Evolutionary conservation across 2,888 invertebrate species (phyloP), one percentile per base, ranked within the genome.

Genomic region (Lathronympha strigana): DNA sequence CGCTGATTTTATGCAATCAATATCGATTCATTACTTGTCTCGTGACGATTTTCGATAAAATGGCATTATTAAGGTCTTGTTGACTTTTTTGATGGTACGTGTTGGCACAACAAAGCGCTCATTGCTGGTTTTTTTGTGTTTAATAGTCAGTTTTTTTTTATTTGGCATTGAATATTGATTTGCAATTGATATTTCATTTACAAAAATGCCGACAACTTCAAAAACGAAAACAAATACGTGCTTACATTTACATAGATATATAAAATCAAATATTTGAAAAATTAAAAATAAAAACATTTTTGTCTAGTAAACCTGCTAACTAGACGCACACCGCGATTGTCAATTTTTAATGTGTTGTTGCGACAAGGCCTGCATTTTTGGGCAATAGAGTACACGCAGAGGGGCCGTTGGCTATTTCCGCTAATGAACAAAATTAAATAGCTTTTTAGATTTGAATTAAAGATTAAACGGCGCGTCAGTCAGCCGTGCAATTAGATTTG

Each of bases 1-100:
- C 78, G 81, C 81, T 79, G 80, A 76, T 83, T 82, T 87, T 83
- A 82, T 84, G 86, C 82, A 88, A 87, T 77, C 78, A 77, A 76
- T 76, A 78, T 78, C 77, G 75, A 80, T 78, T 81, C 76, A 82
- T 83, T 85, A 80, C 78, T 75, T 74, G 72, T 72, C 74, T 79
- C 79, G 79, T 79, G 79, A 76, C 75, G 73, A 80, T 79, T 75
- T 77, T 78, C 74, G 67, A 72, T 72, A 76, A 77, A 78, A 81
- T 77, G 75, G 74, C 77, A 76, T 76, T 77, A 78, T 81, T 74
- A 70, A 73, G 70, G 33, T 43, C 58, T 45, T 69, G 63, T 69
- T 57, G 66, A 68, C 72, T 73, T 67, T 71, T 68, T 73, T 66
- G 61, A 61, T 64, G 51, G 36, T 55, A 60, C 45, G 40, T 60